Base-by-base conservation (phyloP, 2,888 invertebrate species). In the Flabesymbios commensalis region DNA sequence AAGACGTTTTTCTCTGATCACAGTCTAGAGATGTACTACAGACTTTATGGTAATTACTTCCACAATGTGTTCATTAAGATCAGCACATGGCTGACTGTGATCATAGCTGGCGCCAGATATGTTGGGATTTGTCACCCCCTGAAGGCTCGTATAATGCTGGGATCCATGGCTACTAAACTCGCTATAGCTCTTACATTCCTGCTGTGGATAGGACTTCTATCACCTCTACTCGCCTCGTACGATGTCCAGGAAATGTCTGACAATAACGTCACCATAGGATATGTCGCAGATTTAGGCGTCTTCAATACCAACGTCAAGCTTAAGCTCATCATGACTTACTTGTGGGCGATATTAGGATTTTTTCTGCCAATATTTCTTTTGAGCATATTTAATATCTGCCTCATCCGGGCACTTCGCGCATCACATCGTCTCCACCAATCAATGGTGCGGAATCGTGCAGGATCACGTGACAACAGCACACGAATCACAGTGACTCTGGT, bases 21-120 rank as follows among this genome's bases (percentile, higher is more conserved):
- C 17, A 22, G 45, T 14, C 19, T 45, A 14, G 17, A 19, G 7
- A 14, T 14, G 7, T 45, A 45, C 45, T 45, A 14, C 22, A 14
- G 19, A 45, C 7, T 45, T 7, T 45, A 45, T 19, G 45, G 45
- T 7, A 45, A 7, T 7, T 45, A 10, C 22, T 14, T 45, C 19
- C 45, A 45, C 7, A 45, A 45, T 22, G 19, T 45, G 19, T 45
- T 45, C 45, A 45, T 45, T 10, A 45, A 45, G 45, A 22, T 45
- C 7, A 45, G 45, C 19, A 45, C 45, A 7, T 45, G 45, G 45
- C 19, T 45, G 19, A 45, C 45, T 19, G 45, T 45, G 45, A 19
- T 45, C 14, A 45, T 45, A 7, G 45, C 45, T 7, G 19, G 17
- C 14, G 19, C 14, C 17, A 10, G 45, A 22, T 45, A 45, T 19